Conservation (phyloP, 2,797 vertebrate genomes). For the Megalops cyprinoides region DNA sequence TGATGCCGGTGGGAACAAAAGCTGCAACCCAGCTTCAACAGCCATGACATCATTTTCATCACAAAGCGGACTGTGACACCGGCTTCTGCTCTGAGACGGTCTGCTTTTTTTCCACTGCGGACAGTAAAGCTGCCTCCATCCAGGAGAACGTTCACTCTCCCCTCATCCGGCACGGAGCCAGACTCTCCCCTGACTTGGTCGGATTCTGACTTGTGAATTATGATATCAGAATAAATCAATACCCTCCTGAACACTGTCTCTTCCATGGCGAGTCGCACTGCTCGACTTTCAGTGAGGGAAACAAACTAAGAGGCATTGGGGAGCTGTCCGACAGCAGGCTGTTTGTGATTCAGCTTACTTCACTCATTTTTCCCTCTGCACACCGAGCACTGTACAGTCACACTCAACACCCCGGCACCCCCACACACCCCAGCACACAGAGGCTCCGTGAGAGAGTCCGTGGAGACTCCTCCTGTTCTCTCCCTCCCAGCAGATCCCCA, state of each 20-base stretch:
- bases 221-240: not conserved
- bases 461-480: slow-evolving; percentile 32
- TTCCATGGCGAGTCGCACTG: not conserved
- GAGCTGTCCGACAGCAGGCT: not conserved
- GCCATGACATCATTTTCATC: slow-evolving; percentile 52
- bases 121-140: slow-evolving; percentile 7
- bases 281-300: not conserved
- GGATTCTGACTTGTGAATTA: not conserved
- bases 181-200: not conserved
- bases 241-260: not conserved
- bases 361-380: not conserved
- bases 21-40: slow-evolving; percentile 36
- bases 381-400: too few species aligned
- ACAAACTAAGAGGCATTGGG: not conserved
- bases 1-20: slow-evolving; percentile 57
- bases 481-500: slow-evolving; percentile 37
- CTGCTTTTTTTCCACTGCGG: not conserved
- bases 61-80: slow-evolving; percentile 24
- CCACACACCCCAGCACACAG: slow-evolving; percentile 24
- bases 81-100: too few species aligned
- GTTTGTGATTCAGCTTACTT: not conserved
- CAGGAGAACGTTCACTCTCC: too few species aligned
- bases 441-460: not conserved
- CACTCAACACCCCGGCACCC: slow-evolving; percentile 1
- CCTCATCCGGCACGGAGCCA: not conserved